Evolutionary conservation across 2,113 vertebrate genomes (phyloP).

Genomic region (Athene cunicularia): DNA sequence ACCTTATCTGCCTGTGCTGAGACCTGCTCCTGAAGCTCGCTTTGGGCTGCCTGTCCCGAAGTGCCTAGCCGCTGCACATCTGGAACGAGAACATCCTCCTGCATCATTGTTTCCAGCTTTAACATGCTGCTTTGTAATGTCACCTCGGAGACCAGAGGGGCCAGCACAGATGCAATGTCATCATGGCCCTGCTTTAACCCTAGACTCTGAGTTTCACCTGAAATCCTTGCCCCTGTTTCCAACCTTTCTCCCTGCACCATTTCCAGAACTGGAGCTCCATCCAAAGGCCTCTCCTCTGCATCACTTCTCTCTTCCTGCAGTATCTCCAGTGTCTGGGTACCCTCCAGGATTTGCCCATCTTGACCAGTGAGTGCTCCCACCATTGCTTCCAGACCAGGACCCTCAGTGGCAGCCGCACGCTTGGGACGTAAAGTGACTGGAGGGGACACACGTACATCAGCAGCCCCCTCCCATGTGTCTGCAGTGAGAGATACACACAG

Average conservation of each 20-base stretch:
- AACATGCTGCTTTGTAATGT: rapidly evolving
- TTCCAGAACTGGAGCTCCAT: neutral
- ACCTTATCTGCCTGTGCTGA: neutral
- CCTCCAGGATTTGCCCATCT: neutral
- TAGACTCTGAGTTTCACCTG: neutral
- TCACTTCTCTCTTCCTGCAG: neutral
- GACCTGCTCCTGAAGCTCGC: neutral
- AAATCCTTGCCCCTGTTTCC: neutral
- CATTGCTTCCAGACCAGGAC: neutral
- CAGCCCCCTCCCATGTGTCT: rapidly evolving
- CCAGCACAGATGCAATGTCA: rapidly evolving
- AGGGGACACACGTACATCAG: neutral
- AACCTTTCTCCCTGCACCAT: neutral
- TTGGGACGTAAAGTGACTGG: neutral
- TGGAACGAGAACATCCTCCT: constrained; percentile 55
- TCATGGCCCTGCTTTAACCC: neutral
- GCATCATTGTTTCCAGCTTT: neutral
- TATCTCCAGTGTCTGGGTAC: neutral
- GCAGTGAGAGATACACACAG: rapidly evolving
- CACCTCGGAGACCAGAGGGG: neutral
- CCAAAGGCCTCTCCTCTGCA: neutral
- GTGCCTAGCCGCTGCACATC: neutral
- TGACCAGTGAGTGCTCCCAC: neutral
- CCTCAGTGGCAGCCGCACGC: rapidly evolving
- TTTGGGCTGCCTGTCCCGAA: neutral